Base-by-base conservation (phyloP, 2,113 vertebrate species). In the Campylomormyrus tamandua region DNA sequence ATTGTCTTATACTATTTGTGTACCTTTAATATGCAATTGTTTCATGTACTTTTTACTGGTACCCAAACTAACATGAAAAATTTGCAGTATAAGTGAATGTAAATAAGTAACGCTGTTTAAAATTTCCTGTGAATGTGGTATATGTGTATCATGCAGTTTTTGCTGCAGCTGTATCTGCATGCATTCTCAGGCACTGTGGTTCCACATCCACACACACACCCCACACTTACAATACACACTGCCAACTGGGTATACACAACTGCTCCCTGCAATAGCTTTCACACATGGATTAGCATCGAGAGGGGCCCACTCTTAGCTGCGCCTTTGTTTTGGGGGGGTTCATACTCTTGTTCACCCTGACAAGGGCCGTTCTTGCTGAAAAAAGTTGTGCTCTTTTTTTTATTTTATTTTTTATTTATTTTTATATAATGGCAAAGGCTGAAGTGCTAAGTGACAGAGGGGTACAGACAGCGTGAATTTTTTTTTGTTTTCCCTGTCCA, bases 231-330 rank as follows among this genome's bases (percentile, higher is more conserved):
- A 39, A 80, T 80, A 80, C 74, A 42, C 35, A 19, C 74, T 80
- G 74, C 35, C 74, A 19, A 17, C 31, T 80, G 74, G 27, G 6
- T 19, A 21, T 80, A 39, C 35, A 80, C 70, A 77, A 77, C 74
- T 42, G 35, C 31, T 80, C 17, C 70, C 74, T 42, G 74, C 74
- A 35, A 19, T 19, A 80, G 74, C 74, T 39, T 80, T 31, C n/a
- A 52, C 58, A 56, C 87, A 31, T 35, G 52, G 48, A 87, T 87
- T 87, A 87, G 85, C 46, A 87, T 87, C 1, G n/a, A 87, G 85
- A 53, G 85, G 85, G 86, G n/a, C 52, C n/a, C 31, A 10, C 86
- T 42, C 31, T 85, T 49, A n/a, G 42, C 50, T 56, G 9, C 4
- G 39, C 21, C 21, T 66, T 66, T 66, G 19, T 45, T 66, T 77